phyloP scores from a whole-genome alignment of 2,113 vertebrate genomes.

The Poicephalus meyeri region DNA sequence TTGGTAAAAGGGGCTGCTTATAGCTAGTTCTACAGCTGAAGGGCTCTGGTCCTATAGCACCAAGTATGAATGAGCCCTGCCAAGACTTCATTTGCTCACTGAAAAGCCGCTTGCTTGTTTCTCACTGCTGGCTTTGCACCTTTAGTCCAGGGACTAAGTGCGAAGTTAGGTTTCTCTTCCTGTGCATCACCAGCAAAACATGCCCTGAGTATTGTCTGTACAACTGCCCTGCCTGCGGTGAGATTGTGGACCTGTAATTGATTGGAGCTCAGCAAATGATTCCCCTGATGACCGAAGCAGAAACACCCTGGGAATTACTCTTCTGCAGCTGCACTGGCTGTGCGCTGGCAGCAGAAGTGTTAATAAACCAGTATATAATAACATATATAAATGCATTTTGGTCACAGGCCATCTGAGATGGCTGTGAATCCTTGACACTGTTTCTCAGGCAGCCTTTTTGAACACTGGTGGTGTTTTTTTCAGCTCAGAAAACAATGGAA shows the following conservation, averaged over 20 bases:
- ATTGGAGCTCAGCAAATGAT: neutral
- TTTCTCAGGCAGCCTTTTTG: neutral
- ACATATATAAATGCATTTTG: neutral
- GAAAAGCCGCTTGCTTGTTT: neutral
- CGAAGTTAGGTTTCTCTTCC: neutral
- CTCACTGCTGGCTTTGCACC: neutral
- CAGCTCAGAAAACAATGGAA: constrained; percentile 45
- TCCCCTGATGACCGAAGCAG: neutral
- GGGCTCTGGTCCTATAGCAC: neutral
- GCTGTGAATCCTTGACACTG: neutral
- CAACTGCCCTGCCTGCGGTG: neutral
- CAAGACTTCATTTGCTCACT: neutral
- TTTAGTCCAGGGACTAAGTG: neutral
- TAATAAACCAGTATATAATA: neutral
- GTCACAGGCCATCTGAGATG: neutral
- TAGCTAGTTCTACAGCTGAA: neutral
- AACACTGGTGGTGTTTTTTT: neutral
- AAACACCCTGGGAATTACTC: neutral
- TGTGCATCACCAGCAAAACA: neutral
- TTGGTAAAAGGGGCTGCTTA: neutral
- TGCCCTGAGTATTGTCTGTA: neutral
- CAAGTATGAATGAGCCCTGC: neutral
- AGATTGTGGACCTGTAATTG: neutral
- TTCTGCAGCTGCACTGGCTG: neutral
- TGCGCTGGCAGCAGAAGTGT: neutral